Percentiles rank a stretch among this genome's conserved stretches.
phyloP scores from a whole-genome alignment of 2,797 vertebrate genomes.

The Scolopax bukidnonensis region DNA sequence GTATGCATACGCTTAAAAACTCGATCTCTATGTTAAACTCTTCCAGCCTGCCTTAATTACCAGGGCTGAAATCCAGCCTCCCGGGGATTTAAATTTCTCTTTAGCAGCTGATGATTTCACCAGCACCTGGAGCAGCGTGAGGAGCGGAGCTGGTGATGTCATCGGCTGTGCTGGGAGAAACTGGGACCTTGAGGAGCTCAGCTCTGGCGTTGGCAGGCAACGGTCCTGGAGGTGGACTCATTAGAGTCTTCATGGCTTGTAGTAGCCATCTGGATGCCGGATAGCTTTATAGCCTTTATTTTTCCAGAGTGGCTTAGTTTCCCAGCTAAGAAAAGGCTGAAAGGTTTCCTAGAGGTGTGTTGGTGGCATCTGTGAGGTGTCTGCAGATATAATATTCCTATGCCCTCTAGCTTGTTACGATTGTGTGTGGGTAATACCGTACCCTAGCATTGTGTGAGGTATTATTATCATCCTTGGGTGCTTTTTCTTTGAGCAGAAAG shows the following conservation, averaged over 20 bases:
- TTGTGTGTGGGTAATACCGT: rapidly evolving
- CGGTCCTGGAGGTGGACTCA: not conserved
- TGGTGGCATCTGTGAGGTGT: not conserved
- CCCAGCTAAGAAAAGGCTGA: not conserved
- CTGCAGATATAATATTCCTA: not conserved
- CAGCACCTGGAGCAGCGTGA: not conserved
- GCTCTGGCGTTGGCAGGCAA: not conserved
- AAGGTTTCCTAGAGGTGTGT: not conserved
- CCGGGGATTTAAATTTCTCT: constrained; percentile 9
- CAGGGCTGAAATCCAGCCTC: constrained; percentile 8
- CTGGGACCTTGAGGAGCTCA: not conserved
- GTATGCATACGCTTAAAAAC: not conserved
- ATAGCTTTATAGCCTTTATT: not conserved
- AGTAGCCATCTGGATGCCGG: not conserved
- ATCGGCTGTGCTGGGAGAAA: not conserved
- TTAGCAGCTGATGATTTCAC: constrained; percentile 53
- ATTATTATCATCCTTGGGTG: not conserved
- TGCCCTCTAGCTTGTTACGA: not conserved
- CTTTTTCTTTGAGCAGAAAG: not conserved
- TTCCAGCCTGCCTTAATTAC: constrained; percentile 42
- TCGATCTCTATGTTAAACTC: not conserved
- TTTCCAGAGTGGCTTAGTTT: not conserved
- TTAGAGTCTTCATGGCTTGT: not conserved
- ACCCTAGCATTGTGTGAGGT: not conserved
- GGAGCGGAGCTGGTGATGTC: not conserved